A percentile compares a stretch with the other conserved stretches of the same genome.
Evolutionary conservation across 2,113 vertebrate genomes (phyloP).

Genomic region (Polypterus senegalus): DNA sequence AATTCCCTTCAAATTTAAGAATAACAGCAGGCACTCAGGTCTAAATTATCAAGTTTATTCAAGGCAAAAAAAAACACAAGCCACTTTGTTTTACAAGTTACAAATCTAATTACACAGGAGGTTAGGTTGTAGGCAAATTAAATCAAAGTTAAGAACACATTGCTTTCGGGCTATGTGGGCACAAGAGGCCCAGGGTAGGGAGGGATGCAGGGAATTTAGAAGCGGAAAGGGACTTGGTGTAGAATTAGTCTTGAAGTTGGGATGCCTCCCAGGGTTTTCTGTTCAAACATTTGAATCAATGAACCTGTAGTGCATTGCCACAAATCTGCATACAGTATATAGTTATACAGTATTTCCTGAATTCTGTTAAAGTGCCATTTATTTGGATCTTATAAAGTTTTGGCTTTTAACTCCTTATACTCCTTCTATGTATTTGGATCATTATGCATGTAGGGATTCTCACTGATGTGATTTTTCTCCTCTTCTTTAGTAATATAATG

Average conservation of each 20-base stretch:
- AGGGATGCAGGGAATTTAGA: constrained; percentile 40
- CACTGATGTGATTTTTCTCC: too few relatives aligned
- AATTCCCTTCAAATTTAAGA: too few relatives aligned
- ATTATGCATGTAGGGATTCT: too few relatives aligned
- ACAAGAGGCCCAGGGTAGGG: constrained; percentile 14
- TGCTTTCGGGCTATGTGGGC: constrained; percentile 30
- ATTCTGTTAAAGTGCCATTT: too few relatives aligned
- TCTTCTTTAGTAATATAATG: too few relatives aligned
- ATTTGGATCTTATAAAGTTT: too few relatives aligned
- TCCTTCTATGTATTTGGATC: too few relatives aligned
- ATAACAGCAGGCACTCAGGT: too few relatives aligned
- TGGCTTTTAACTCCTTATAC: too few relatives aligned
- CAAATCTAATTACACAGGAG: constrained; percentile 33
- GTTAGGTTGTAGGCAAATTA: constrained; percentile 41
- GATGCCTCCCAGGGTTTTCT: constrained; percentile 45
- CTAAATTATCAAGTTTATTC: too few relatives aligned
- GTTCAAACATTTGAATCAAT: constrained; percentile 46
- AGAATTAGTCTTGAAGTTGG: constrained; percentile 43
- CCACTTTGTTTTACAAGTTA: constrained; percentile 16
- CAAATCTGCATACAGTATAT: too few relatives aligned
- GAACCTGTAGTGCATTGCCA: constrained; percentile 27
- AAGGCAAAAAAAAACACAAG: constrained; percentile 13
- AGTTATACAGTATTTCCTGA: too few relatives aligned
- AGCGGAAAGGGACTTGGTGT: constrained; percentile 42
- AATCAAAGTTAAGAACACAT: constrained; percentile 43